Evolutionary conservation across 2,888 invertebrate genomes (phyloP), one percentile per base, ranked within the genome.

Genomic region (Drosophila emarginata): DNA sequence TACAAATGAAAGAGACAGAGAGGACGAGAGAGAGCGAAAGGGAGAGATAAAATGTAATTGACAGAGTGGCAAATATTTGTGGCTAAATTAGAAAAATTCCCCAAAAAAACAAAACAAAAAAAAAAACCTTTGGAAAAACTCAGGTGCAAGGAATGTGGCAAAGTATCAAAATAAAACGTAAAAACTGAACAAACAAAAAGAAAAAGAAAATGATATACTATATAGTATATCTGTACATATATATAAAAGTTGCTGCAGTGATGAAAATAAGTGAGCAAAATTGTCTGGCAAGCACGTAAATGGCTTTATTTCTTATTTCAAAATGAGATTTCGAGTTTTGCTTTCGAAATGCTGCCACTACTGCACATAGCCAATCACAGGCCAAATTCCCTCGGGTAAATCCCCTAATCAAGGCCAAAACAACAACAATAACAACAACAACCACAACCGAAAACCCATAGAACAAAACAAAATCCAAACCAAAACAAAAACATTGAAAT

Each of bases 21-120:
- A 18, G 6, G n/a, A n/a, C n/a, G n/a, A 45, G 15, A 9, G 7
- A 45, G 2, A 45, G 40, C 15, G 18, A 45, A 1, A 45, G 45
- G 4, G 45, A 45, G 4, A 21, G 18, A 45, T 7, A 32, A 45
- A 45, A 45, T 9, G 18, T 45, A 45, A 45, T 21, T 11, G 12
- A 52, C 64, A 53, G 51, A 59, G 39, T 39, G 37, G 45, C 73
- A 83, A 86, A 83, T 88, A 87, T 83, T 88, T 83, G 80, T 61
- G 64, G 61, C 39, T 32, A 73, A 80, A 83, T 83, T 76, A 80
- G 63, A 63, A 79, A 54, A 72, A 72, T 68, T 57, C 37, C 64
- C 37, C 7, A 28, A 28, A 59, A 45, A 57, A 66, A 60, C 7
- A 7, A 45, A 45, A 45, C 0, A 18, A 40, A 40, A 40, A 9